phyloP scores from a whole-genome alignment of 2,888 invertebrate species.

The Lacanobia oleracea region DNA sequence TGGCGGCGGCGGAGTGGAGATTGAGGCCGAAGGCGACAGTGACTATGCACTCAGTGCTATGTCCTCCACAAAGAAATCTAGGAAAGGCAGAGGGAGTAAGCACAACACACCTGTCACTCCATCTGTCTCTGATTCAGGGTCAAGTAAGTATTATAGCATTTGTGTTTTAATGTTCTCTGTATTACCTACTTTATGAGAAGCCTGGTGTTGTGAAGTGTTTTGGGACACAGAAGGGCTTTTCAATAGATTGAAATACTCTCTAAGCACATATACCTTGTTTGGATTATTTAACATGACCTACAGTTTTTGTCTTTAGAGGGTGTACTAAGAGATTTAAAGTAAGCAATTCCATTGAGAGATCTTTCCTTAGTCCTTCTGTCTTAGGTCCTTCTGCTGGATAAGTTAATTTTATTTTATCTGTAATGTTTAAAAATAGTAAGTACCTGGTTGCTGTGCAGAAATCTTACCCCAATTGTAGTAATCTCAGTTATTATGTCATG shows the following conservation, averaged over 20 bases:
- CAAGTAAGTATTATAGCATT: slow-evolving; percentile 74
- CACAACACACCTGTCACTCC: slow-evolving; percentile 85
- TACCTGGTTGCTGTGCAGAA: background rate
- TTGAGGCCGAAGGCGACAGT: slow-evolving; percentile 93
- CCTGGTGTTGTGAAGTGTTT: too few relatives aligned
- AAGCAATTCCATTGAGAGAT: too few relatives aligned
- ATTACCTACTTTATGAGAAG: background rate
- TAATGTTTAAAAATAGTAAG: too few relatives aligned
- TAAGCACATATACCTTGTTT: too few relatives aligned
- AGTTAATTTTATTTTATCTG: too few relatives aligned
- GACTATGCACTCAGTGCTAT: slow-evolving; percentile 92
- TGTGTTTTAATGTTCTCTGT: background rate
- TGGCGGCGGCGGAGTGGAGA: slow-evolving; percentile 80
- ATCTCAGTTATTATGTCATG: background rate
- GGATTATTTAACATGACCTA: too few relatives aligned
- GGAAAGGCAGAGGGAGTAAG: slow-evolving; percentile 90
- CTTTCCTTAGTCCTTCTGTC: too few relatives aligned
- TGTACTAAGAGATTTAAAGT: too few relatives aligned
- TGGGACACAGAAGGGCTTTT: background rate
- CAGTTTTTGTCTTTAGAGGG: too few relatives aligned
- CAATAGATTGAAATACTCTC: background rate
- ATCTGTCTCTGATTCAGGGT: slow-evolving; percentile 84
- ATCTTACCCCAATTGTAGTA: background rate
- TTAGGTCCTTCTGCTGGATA: background rate
- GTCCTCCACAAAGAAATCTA: slow-evolving; percentile 92